Conservation (phyloP, 2,113 vertebrate genomes). For the Baryphthengus martii region DNA sequence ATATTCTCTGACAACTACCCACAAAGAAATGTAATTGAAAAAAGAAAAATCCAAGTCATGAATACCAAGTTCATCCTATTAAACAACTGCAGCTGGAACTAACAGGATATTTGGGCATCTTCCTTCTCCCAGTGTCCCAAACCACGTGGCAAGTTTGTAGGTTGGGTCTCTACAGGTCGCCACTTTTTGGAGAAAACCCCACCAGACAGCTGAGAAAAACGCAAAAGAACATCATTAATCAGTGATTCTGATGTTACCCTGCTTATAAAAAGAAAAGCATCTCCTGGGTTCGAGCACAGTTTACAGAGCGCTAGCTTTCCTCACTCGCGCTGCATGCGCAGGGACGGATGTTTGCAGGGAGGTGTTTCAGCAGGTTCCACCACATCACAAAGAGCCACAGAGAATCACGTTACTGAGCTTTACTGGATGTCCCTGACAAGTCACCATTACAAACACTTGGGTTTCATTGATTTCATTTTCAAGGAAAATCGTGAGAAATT, state of each 20-base stretch:
- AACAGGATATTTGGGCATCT: neutral
- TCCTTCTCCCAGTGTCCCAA: neutral
- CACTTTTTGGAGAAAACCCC: neutral
- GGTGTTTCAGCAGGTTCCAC: neutral
- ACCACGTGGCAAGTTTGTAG: neutral
- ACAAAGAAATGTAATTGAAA: neutral
- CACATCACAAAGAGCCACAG: neutral
- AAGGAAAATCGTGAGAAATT: neutral
- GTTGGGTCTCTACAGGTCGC: neutral
- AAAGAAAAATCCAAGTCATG: neutral
- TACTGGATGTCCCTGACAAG: neutral
- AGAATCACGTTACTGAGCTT: neutral
- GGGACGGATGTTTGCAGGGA: neutral
- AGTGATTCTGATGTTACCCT: neutral
- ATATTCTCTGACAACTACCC: neutral
- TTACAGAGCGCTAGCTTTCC: neutral
- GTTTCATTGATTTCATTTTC: neutral
- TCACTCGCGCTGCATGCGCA: neutral
- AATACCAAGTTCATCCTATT: neutral
- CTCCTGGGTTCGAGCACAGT: neutral
- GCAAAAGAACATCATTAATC: neutral
- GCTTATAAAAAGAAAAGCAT: neutral
- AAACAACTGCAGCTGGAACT: neutral
- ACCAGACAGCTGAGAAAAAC: neutral
- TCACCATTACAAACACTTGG: neutral